Evolutionary conservation across 2,113 vertebrate genomes (phyloP).

Genomic region (Lampris megalopsis): DNA sequence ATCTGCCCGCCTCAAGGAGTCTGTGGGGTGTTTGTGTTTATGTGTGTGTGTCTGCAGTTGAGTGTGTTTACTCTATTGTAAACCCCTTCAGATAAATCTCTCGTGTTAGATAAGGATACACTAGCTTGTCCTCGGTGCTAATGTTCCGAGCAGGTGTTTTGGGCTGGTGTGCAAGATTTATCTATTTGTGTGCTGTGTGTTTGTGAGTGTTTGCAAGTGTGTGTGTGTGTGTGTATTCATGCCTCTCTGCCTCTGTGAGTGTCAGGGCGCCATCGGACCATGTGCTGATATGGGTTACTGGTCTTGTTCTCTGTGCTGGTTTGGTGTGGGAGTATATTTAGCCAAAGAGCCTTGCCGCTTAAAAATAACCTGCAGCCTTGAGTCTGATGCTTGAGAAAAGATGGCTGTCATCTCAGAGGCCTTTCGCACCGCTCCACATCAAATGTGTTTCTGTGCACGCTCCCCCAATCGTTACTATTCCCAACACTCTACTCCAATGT

Average conservation of each 20-base stretch:
- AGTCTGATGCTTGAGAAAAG: constrained; percentile 18
- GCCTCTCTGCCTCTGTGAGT: background rate
- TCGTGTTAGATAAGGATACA: background rate
- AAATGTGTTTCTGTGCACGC: background rate
- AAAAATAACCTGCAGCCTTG: constrained; percentile 60
- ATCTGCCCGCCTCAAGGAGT: no score
- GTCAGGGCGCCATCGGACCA: background rate
- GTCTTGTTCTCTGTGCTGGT: constrained; percentile 31
- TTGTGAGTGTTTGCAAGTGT: background rate
- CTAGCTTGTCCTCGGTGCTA: background rate
- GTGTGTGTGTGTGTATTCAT: constrained; percentile 9
- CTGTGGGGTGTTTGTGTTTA: background rate
- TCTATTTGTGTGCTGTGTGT: background rate
- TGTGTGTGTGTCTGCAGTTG: background rate
- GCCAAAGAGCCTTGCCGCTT: constrained; percentile 51
- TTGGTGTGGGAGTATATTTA: constrained; percentile 58
- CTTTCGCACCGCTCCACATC: background rate
- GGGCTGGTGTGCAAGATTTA: background rate
- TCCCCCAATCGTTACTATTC: background rate
- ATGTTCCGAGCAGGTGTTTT: no score
- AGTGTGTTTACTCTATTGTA: background rate
- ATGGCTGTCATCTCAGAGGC: background rate
- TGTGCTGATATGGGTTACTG: constrained; percentile 36
- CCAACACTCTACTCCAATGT: no score
- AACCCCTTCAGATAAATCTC: background rate